Base-by-base conservation (phyloP, 64 coral and sea anemone species). In the Trachythela sp. region DNA sequence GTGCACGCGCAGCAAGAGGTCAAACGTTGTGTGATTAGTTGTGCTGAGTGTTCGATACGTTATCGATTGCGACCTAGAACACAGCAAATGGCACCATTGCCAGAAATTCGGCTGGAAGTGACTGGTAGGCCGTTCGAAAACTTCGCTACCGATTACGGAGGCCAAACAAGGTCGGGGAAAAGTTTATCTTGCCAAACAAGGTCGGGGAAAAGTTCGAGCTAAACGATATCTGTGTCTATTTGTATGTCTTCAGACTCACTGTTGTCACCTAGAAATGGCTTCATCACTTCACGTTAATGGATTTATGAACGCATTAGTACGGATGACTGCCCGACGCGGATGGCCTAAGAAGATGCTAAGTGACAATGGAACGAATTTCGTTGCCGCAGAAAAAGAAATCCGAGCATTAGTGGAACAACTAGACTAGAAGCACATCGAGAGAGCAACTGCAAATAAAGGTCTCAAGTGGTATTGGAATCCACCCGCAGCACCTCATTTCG, bases 301-400 rank as follows among this genome's bases (percentile, higher is more conserved):
- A n/a, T n/a, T n/a, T n/a, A n/a, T n/a, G n/a, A n/a, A n/a, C n/a
- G n/a, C n/a, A n/a, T n/a, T n/a, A n/a, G n/a, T n/a, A n/a, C n/a
- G n/a, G n/a, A n/a, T n/a, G n/a, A n/a, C n/a, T n/a, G n/a, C n/a
- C n/a, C n/a, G n/a, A n/a, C n/a, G n/a, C n/a, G n/a, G n/a, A n/a
- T n/a, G 85, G 89, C 52, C 84, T 54, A 71, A 37, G 77, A 83
- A 70, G 54, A 91, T 91, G 85, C 36, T 88, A 18, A 92, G 86
- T n/a, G 49, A 92, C 50, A 92, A 92, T 56, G 85, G 70, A 43
- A 80, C 90, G 14, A 92, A 86, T 52, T 92, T 92, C 18, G n/a
- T 87, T 70, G 85, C 10, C 33, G 84, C 30, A 27, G 27, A 75
- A 34, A 56, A 41, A 48, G 90, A 87, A 32, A 70, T 70, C 32